Conservation (phyloP, 2,888 invertebrate species). For the Adelognathus sp. region DNA sequence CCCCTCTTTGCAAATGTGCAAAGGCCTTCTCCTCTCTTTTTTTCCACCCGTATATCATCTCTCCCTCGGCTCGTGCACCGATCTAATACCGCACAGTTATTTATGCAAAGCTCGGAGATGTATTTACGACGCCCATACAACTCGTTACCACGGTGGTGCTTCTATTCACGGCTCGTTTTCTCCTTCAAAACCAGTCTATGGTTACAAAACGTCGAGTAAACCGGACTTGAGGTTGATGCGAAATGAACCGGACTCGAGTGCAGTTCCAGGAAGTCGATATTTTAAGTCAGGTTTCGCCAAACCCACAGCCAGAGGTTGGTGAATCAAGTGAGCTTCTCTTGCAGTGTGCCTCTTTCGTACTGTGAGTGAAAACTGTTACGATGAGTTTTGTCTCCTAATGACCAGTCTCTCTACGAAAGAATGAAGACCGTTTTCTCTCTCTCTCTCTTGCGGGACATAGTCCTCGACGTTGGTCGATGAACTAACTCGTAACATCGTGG, state of each 20-base stretch:
- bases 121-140: not conserved
- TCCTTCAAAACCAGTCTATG: not conserved
- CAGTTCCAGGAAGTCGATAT: conserved; percentile 7
- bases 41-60: not conserved
- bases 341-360: not conserved
- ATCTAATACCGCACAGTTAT: not conserved
- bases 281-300: conserved; percentile 23
- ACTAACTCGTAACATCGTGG: not conserved
- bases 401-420: no score
- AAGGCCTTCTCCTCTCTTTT: not conserved
- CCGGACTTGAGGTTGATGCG: not conserved
- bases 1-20: not conserved
- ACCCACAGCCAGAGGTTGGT: not conserved
- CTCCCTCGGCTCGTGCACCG: not conserved
- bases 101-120: not conserved
- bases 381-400: no score
- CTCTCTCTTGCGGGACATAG: not conserved
- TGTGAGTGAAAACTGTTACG: no score
- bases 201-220: not conserved
- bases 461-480: conserved; percentile 21
- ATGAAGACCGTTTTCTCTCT: no score
- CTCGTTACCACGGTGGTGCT: not conserved
- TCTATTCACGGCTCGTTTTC: not conserved
- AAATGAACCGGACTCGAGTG: not conserved
- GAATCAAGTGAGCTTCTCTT: conserved; percentile 14